phyloP scores from a whole-genome alignment of 2,888 invertebrate species.

The Amblyteles armatorius region DNA sequence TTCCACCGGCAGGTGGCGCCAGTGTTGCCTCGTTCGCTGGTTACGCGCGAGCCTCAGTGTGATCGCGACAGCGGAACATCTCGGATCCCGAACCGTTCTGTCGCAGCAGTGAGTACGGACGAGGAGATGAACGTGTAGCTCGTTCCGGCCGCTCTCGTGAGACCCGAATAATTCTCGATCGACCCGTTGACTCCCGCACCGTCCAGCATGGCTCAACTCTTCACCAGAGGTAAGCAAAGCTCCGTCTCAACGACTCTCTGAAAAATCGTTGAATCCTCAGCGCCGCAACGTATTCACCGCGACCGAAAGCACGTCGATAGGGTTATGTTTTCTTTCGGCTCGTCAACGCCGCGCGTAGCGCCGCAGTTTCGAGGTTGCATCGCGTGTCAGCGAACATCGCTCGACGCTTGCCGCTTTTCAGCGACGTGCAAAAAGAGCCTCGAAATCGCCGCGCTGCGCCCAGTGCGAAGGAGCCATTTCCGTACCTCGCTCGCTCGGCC shows the following conservation, averaged over 20 bases:
- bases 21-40: background rate
- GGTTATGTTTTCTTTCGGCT: constrained; percentile 4
- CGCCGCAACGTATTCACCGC: background rate
- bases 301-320: constrained; percentile 18
- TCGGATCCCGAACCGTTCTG: constrained; percentile 14
- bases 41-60: background rate
- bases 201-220: constrained; percentile 40
- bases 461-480: background rate
- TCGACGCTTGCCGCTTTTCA: background rate
- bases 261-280: background rate
- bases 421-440: background rate
- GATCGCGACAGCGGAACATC: constrained; percentile 8
- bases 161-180: background rate
- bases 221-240: constrained; percentile 41
- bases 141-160: constrained; percentile 15
- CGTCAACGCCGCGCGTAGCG: background rate
- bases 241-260: background rate
- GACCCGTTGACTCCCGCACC: too few species aligned
- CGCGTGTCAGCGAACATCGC: background rate
- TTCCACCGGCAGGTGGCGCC: too few species aligned
- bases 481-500: background rate
- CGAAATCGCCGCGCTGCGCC: background rate
- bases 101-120: constrained; percentile 39
- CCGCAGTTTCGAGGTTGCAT: background rate
- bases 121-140: constrained; percentile 26